Percentiles rank a stretch among this genome's conserved stretches.
Conservation (phyloP, 2,797 vertebrate species). For the Octomys mimax region DNA sequence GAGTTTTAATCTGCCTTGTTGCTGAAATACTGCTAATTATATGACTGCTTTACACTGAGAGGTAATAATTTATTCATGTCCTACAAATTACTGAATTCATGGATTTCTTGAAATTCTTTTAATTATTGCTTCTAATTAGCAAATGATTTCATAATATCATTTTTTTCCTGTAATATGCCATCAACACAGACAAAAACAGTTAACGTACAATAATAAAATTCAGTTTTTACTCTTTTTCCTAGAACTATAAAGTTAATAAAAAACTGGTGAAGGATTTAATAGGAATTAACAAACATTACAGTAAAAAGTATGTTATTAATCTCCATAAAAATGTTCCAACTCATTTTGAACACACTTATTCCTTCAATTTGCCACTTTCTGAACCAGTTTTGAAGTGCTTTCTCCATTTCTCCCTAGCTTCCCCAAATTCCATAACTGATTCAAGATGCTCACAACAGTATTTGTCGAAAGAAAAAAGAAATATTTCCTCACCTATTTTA, state of each 20-base stretch:
- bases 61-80: neutral
- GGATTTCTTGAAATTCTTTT: neutral
- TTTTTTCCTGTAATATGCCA: neutral
- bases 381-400: neutral
- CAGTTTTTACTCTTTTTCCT: neutral
- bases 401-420: neutral
- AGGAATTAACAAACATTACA: neutral
- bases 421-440: neutral
- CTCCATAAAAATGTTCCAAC: neutral
- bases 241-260: neutral
- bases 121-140: neutral
- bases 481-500: neutral
- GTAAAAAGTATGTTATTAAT: neutral
- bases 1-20: conserved; percentile 8
- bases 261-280: neutral
- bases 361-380: neutral
- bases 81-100: neutral
- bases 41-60: neutral
- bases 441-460: neutral
- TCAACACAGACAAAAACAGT: neutral
- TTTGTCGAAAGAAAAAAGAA: neutral
- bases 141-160: neutral
- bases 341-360: neutral
- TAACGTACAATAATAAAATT: neutral
- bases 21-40: neutral